phyloP scores from a whole-genome alignment of 2,888 invertebrate genomes.

The Lepidocyrtinus sp. region DNA sequence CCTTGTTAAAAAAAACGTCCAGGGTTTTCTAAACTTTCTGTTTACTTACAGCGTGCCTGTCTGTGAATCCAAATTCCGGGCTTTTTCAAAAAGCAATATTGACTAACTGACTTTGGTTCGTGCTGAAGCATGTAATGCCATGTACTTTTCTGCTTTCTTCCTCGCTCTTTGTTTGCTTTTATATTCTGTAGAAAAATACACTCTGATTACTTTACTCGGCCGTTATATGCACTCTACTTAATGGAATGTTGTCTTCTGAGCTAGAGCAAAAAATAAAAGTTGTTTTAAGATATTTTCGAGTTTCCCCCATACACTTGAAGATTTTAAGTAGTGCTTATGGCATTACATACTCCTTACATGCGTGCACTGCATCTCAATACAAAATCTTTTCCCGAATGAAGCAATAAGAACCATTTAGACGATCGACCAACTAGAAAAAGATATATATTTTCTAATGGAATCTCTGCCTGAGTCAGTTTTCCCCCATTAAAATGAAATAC shows the following conservation, averaged over 20 bases:
- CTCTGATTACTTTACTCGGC: constrained; percentile 49
- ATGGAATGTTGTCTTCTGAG: constrained; percentile 47
- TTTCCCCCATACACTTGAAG: constrained; percentile 38
- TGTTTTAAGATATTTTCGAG: constrained; percentile 5
- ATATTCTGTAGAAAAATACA: not conserved
- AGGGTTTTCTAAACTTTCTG: constrained; percentile 28
- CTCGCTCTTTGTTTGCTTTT: constrained; percentile 20
- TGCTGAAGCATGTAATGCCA: constrained; percentile 31
- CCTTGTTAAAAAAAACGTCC: not conserved
- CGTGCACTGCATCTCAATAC: constrained; percentile 41
- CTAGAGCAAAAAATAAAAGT: constrained; percentile 22
- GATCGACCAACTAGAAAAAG: constrained; percentile 73
- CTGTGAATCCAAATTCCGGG: constrained; percentile 57
- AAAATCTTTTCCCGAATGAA: constrained; percentile 7
- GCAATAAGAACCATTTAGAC: constrained; percentile 51
- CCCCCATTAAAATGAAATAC: constrained; percentile 77
- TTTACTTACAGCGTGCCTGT: constrained; percentile 43
- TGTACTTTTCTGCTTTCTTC: constrained; percentile 30
- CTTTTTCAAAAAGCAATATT: constrained; percentile 47
- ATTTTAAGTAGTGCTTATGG: constrained; percentile 37
- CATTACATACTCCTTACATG: not conserved
- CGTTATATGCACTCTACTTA: constrained; percentile 52
- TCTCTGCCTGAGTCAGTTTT: constrained; percentile 73
- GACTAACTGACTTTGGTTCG: constrained; percentile 41
- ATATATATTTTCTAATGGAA: constrained; percentile 74